Percentiles rank a stretch among this genome's conserved stretches.
Conservation (phyloP, 2,797 vertebrate species). For the Alcedo quadribrachys region DNA sequence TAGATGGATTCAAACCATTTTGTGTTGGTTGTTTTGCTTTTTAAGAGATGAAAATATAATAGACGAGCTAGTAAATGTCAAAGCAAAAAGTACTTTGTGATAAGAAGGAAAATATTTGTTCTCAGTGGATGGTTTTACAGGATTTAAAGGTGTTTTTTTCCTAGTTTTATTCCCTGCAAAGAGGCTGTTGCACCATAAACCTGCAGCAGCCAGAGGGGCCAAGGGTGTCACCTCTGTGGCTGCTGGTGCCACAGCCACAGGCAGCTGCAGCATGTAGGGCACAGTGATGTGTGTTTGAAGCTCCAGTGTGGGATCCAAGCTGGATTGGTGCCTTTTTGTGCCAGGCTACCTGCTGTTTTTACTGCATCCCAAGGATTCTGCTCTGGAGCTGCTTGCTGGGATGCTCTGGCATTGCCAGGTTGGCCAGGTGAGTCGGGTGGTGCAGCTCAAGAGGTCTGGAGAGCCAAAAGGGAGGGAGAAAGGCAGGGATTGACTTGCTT, state of each 20-base stretch:
- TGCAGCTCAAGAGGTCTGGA: neutral
- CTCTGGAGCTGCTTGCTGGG: neutral
- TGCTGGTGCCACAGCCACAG: neutral
- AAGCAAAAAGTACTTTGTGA: neutral
- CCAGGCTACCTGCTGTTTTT: neutral
- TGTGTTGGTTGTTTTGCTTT: fast-evolving
- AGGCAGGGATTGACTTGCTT: neutral
- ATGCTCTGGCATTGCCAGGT: neutral
- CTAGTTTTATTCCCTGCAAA: fast-evolving
- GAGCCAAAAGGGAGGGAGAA: neutral
- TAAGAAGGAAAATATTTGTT: neutral
- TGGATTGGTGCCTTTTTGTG: neutral
- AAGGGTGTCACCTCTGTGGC: neutral
- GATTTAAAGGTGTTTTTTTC: neutral
- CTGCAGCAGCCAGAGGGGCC: neutral
- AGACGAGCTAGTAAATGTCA: neutral
- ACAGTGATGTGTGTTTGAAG: no score
- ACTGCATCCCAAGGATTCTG: neutral
- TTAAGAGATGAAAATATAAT: neutral
- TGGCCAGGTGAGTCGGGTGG: neutral
- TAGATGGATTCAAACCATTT: neutral
- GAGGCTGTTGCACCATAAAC: neutral
- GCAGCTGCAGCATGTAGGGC: fast-evolving
- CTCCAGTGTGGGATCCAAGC: neutral
- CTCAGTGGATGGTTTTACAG: neutral